Conservation (phyloP, 2,113 vertebrate genomes). For the Thamnaconus septentrionalis region DNA sequence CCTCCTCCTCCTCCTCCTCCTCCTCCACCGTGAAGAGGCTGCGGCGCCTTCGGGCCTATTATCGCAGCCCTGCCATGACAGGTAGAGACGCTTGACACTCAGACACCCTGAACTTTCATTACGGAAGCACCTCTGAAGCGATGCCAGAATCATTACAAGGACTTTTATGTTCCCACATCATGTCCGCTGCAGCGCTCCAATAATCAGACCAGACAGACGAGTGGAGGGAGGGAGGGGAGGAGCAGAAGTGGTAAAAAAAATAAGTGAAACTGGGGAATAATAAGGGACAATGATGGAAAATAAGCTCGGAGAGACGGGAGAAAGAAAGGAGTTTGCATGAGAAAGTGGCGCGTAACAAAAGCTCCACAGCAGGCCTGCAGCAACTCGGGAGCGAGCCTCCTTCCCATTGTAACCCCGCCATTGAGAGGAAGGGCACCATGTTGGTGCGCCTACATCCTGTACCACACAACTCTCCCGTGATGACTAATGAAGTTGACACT, state of each 20-base stretch:
- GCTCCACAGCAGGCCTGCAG: conserved; percentile 55
- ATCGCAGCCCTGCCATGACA: conserved; percentile 57
- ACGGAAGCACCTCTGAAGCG: conserved; percentile 47
- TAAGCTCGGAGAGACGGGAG: conserved; percentile 10
- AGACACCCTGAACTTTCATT: conserved; percentile 66
- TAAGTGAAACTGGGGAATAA: conserved; percentile 24
- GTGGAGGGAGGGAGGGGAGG: not conserved
- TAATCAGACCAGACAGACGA: conserved; percentile 31
- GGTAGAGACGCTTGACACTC: conserved; percentile 44
- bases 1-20: conserved; percentile 20
- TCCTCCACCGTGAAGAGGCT: conserved; percentile 39
- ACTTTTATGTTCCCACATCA: conserved; percentile 57
- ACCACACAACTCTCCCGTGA: conserved; percentile 49
- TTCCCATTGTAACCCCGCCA: conserved; percentile 47
- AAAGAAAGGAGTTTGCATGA: conserved; percentile 62
- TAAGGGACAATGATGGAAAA: conserved; percentile 33
- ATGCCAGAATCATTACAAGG: conserved; percentile 61
- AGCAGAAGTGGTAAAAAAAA: conserved; percentile 12
- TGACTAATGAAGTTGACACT: conserved; percentile 77
- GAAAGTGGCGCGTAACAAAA: conserved; percentile 66
- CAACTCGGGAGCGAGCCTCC: conserved; percentile 37
- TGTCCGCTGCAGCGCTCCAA: conserved; percentile 20
- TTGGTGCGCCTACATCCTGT: conserved; percentile 55
- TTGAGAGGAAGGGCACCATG: conserved; percentile 65
- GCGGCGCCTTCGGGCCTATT: conserved; percentile 70